A percentile compares a stretch with the other conserved stretches of the same genome.
phyloP scores from a whole-genome alignment of 2,888 invertebrate genomes.

The Polyommatus iphigenia region DNA sequence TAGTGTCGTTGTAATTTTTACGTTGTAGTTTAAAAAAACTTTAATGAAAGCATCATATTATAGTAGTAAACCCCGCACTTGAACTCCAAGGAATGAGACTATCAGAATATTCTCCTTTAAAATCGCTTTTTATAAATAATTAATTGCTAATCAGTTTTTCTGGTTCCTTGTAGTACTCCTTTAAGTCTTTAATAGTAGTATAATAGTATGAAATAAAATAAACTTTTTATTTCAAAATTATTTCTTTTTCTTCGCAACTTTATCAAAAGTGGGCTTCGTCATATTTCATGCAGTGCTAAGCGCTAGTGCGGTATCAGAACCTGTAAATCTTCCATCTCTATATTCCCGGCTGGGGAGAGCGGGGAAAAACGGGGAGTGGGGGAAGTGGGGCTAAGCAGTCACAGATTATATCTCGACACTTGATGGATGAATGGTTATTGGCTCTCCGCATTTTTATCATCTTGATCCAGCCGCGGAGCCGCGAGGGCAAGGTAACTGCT shows the following conservation, averaged over 20 bases:
- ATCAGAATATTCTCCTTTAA: too few species aligned
- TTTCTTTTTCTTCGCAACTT: not conserved
- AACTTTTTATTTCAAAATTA: not conserved
- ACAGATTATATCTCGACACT: slow-evolving; percentile 85
- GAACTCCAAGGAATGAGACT: too few species aligned
- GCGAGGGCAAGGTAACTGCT: slow-evolving; percentile 63
- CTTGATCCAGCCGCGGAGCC: slow-evolving; percentile 76
- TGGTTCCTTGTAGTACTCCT: too few species aligned
- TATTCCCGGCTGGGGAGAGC: slow-evolving; percentile 69
- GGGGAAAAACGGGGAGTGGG: slow-evolving; percentile 59
- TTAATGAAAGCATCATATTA: not conserved
- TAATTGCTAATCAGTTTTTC: too few species aligned
- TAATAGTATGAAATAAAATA: too few species aligned
- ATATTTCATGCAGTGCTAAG: slow-evolving; percentile 44
- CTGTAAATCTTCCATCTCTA: slow-evolving; percentile 80
- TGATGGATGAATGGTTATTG: slow-evolving; percentile 91
- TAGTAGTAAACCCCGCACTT: too few species aligned
- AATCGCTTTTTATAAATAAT: too few species aligned
- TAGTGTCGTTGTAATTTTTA: not conserved
- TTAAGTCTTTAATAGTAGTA: too few species aligned
- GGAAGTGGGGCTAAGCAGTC: slow-evolving; percentile 73
- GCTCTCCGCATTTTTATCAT: slow-evolving; percentile 84
- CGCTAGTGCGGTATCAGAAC: slow-evolving; percentile 73
- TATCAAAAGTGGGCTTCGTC: slow-evolving; percentile 37
- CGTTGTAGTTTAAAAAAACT: not conserved